These are phyloP conservation scores for Anabas testudineus DNA, from an alignment of 2,797 vertebrate genomes.

Conservation along the genomic window DNA sequence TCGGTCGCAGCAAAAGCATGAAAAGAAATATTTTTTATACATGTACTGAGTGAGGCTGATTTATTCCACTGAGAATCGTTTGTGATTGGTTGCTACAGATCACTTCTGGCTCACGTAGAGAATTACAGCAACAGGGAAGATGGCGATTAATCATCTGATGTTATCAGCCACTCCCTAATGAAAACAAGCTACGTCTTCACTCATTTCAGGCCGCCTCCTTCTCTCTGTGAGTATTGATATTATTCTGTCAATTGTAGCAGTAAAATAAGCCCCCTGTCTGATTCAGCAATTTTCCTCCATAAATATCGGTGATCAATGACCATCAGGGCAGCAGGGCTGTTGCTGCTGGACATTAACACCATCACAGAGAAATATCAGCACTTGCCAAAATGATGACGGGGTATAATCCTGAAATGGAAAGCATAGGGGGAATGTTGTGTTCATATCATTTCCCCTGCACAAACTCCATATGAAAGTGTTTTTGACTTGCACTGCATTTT, in stretches of 20 bases:
- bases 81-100: constrained; percentile 48
- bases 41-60: constrained; percentile 34
- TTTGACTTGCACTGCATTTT: neutral
- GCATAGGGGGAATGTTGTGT: constrained; percentile 1
- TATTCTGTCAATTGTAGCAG: constrained; percentile 59
- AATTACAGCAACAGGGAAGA: constrained; percentile 50
- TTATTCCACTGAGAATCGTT: constrained; percentile 46
- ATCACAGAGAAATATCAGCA: constrained; percentile 50
- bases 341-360: constrained; percentile 40
- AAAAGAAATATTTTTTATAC: constrained; percentile 36
- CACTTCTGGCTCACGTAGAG: constrained; percentile 46
- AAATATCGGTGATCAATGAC: constrained; percentile 69
- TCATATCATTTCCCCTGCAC: constrained; percentile 12
- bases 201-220: constrained; percentile 45
- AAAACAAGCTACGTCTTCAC: constrained; percentile 65
- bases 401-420: constrained; percentile 44
- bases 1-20: constrained; percentile 22
- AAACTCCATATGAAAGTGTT: constrained; percentile 10
- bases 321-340: constrained; percentile 29
- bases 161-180: constrained; percentile 69
- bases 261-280: constrained; percentile 61
- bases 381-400: constrained; percentile 43
- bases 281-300: constrained; percentile 69
- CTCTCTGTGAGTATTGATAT: constrained; percentile 62
- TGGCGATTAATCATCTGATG: constrained; percentile 69